Evolutionary conservation across 2,113 vertebrate species (phyloP), one percentile per base, ranked within the genome.

Genomic region (Lethenteron camtschaticum): DNA sequence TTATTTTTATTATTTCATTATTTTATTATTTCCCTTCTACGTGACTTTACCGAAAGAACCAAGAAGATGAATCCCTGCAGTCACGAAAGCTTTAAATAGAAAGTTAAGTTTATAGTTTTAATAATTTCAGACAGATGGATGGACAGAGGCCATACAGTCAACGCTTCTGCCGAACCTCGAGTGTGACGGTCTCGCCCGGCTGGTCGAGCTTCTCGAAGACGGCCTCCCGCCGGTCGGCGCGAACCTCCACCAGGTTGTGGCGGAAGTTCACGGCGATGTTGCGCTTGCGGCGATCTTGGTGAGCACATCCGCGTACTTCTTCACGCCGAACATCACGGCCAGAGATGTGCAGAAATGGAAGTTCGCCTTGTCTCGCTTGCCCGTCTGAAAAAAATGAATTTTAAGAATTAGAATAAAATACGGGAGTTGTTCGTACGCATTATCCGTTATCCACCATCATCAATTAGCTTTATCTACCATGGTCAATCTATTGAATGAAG

Each of bases 151-250:
- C 41, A 41, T 41, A 41, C 41, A 41, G 41, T 41, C 41, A 41
- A 41, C 41, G 4, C 41, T 41, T 41, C 41, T 41, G 41, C 41
- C 41, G 41, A 41, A 99, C 92, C 79, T 87, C 74, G 71, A 81
- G 72, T 71, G 88, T 84, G 75, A 83, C 81, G 10, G 83, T 92
- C 75, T 81, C 84, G n/a, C 84, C 87, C 0, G 88, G 87, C 70
- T 83, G 86, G 72, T 95, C 87, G 72, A 99, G 75, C 71, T 88
- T 87, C 78, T 90, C 87, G 81, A 99, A 99, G 56, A 99, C 85
- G 8, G 90, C 94, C 77, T 99, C 88, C 63, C 82, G 84, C 73
- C 80, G 86, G 75, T 99, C 92, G 1, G 86, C 79, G 16, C 85
- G 82, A 71, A 99, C 92, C 79, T 99, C 92, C 12, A 86, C 75